phyloP scores from a whole-genome alignment of 2,797 vertebrate species.

The Danio tinwini region DNA sequence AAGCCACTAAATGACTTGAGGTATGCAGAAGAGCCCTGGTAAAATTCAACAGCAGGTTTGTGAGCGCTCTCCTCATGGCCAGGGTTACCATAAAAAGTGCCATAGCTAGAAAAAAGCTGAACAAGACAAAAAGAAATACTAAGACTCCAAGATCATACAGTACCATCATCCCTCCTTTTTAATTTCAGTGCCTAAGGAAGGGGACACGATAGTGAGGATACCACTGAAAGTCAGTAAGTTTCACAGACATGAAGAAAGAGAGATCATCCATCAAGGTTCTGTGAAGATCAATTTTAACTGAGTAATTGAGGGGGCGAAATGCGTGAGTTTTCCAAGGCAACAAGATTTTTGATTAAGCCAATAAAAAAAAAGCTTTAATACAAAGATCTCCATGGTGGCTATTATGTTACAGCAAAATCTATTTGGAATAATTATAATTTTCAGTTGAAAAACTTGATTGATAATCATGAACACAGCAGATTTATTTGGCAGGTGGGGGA shows the following conservation, averaged over 20 bases:
- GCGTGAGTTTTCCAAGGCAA: conserved; percentile 70
- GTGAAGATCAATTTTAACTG: conserved; percentile 51
- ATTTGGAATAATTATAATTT: conserved; percentile 1
- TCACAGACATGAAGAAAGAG: conserved; percentile 49
- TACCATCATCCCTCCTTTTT: conserved; percentile 63
- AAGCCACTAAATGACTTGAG: conserved; percentile 13
- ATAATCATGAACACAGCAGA: background rate
- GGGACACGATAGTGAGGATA: conserved; percentile 61
- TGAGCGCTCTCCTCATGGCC: conserved; percentile 34
- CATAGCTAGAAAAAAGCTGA: conserved; percentile 59
- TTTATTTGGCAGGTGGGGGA: conserved; percentile 60
- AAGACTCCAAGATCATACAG: conserved; percentile 66
- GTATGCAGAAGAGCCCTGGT: background rate
- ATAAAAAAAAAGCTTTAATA: conserved; percentile 73
- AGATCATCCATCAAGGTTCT: conserved; percentile 66
- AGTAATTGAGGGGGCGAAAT: conserved; percentile 37
- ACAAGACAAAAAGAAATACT: conserved; percentile 58
- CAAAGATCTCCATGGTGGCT: conserved; percentile 20
- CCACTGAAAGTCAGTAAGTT: conserved; percentile 65
- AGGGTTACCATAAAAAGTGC: conserved; percentile 40
- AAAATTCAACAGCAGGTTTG: conserved; percentile 13
- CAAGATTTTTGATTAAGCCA: conserved; percentile 76
- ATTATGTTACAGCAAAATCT: background rate
- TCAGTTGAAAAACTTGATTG: too few relatives aligned
- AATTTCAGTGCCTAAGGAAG: conserved; percentile 66